A percentile compares a stretch with the other conserved stretches of the same genome.
Evolutionary conservation across 2,888 invertebrate species (phyloP).

Genomic region (Drosophila siamana): DNA sequence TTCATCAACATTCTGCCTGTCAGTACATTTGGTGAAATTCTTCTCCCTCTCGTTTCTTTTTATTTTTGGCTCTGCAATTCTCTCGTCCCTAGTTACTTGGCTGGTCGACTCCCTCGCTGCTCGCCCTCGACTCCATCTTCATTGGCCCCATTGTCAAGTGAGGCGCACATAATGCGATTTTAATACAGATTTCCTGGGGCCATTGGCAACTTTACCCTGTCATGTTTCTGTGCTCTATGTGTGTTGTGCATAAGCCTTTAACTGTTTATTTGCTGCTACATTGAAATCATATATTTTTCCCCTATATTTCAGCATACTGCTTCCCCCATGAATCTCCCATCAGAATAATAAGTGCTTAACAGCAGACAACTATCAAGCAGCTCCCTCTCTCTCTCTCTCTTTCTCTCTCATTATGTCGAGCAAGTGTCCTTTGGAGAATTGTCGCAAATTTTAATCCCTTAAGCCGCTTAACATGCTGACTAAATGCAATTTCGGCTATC

Average conservation of each 20-base stretch:
- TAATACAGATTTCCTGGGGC: conserved; percentile 71
- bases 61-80: background rate
- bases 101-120: conserved; percentile 13
- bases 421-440: conserved; percentile 16
- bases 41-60: conserved; percentile 26
- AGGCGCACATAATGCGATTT: conserved; percentile 77
- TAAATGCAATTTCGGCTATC: conserved; percentile 37
- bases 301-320: background rate
- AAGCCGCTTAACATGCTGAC: conserved; percentile 58
- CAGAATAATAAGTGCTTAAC: conserved; percentile 42
- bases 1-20: conserved; percentile 68
- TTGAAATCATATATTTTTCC: conserved; percentile 14
- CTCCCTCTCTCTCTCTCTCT: background rate
- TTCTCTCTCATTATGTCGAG: background rate
- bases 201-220: conserved; percentile 31
- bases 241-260: conserved; percentile 64
- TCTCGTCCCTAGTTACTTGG: background rate
- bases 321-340: background rate
- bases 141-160: conserved; percentile 65
- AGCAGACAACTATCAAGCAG: conserved; percentile 32
- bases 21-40: conserved; percentile 67
- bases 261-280: conserved; percentile 62
- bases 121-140: background rate
- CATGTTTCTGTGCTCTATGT: conserved; percentile 21
- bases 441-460: conserved; percentile 39